Percentiles rank a stretch among this genome's conserved stretches.
Conservation (phyloP, 2,888 invertebrate genomes). For the Cosmorhoe ocellata region DNA sequence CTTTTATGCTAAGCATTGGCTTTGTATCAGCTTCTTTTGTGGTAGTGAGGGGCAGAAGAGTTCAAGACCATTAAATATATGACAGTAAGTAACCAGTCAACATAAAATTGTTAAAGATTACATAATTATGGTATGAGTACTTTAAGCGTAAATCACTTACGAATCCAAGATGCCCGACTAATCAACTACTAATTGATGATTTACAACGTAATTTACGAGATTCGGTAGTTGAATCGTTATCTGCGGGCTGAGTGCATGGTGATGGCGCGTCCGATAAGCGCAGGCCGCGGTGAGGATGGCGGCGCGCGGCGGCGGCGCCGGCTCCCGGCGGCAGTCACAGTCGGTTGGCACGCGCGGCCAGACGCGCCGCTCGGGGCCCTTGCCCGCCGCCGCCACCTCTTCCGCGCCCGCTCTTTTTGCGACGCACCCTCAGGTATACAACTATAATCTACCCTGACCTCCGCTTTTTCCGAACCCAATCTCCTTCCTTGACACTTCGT, state of each 20-base stretch:
- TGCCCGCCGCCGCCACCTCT: slow-evolving; percentile 52
- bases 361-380: slow-evolving; percentile 71
- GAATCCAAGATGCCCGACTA: neutral
- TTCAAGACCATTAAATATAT: too few relatives aligned
- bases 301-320: slow-evolving; percentile 39
- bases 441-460: slow-evolving; percentile 34
- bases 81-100: too few relatives aligned
- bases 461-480: slow-evolving; percentile 23
- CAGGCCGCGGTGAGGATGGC: slow-evolving; percentile 49
- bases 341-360: slow-evolving; percentile 75
- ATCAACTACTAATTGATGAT: slow-evolving; percentile 24
- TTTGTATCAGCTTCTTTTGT: neutral
- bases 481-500: slow-evolving; percentile 35
- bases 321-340: slow-evolving; percentile 61
- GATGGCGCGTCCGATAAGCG: slow-evolving; percentile 70
- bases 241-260: slow-evolving; percentile 57
- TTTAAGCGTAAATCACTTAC: too few relatives aligned
- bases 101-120: too few relatives aligned
- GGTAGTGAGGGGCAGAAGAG: too few relatives aligned
- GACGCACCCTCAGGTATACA: slow-evolving; percentile 71
- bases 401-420: slow-evolving; percentile 54
- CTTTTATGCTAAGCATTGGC: slow-evolving; percentile 8
- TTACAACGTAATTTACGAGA: slow-evolving; percentile 25
- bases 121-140: too few relatives aligned
- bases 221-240: slow-evolving; percentile 60